phyloP scores from a whole-genome alignment of 2,888 invertebrate species.

The Amiota mariae region DNA sequence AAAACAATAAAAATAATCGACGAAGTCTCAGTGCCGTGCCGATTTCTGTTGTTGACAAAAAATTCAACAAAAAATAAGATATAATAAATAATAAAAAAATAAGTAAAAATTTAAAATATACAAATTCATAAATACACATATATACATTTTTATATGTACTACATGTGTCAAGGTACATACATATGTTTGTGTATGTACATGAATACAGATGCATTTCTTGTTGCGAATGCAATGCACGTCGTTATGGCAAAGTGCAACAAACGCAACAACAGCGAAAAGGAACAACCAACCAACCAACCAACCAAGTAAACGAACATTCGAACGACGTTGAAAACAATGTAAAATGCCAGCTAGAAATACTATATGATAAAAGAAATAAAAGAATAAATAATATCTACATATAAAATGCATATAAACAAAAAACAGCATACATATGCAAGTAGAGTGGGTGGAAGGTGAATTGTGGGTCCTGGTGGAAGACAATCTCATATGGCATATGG shows the following conservation, averaged over 20 bases:
- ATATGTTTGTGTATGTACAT: conserved; percentile 3
- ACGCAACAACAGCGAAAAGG: conserved; percentile 2
- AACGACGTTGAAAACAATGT: conserved; percentile 12
- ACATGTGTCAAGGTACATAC: neutral
- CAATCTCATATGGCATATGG: too few relatives aligned
- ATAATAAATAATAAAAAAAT: neutral
- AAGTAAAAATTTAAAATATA: conserved; percentile 6
- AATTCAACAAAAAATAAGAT: neutral
- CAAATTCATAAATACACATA: conserved; percentile 6
- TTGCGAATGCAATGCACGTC: neutral
- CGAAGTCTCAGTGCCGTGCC: too few relatives aligned
- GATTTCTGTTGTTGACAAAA: too few relatives aligned
- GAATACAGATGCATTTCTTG: neutral
- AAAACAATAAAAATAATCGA: neutral
- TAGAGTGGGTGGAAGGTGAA: neutral
- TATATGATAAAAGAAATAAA: neutral
- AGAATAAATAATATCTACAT: neutral
- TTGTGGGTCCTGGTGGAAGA: too few relatives aligned
- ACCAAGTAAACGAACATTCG: neutral
- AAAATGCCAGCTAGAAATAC: neutral
- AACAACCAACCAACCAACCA: conserved; percentile 2
- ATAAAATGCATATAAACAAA: neutral
- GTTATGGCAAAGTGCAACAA: conserved; percentile 6
- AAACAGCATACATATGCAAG: neutral
- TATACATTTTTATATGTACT: too few relatives aligned